Evolutionary conservation across 2,888 invertebrate species (phyloP).

Genomic region (Cephus runcator): DNA sequence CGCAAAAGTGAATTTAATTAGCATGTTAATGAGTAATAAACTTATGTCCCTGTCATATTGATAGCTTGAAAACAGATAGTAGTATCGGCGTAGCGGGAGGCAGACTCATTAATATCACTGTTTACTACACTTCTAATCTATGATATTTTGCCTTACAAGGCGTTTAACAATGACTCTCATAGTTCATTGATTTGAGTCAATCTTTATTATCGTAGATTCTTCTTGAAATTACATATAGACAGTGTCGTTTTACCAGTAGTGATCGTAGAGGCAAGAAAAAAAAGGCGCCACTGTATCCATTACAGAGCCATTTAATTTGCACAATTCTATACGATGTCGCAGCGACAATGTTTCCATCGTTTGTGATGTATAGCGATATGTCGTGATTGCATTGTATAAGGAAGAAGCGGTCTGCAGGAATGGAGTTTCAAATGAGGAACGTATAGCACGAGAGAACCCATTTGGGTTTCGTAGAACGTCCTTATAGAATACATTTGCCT

Average conservation of each 20-base stretch:
- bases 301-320: neutral
- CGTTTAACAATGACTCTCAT: constrained; percentile 36
- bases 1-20: constrained; percentile 54
- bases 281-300: neutral
- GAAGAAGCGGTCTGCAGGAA: neutral
- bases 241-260: neutral
- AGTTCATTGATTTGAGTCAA: constrained; percentile 44
- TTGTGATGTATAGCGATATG: neutral
- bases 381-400: neutral
- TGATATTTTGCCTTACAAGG: constrained; percentile 26
- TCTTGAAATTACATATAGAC: neutral
- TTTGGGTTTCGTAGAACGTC: neutral
- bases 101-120: constrained; percentile 55
- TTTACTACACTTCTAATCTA: constrained; percentile 51
- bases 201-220: constrained; percentile 10
- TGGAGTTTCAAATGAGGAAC: neutral
- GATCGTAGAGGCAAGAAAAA: neutral
- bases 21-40: constrained; percentile 59
- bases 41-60: constrained; percentile 44
- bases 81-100: constrained; percentile 39
- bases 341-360: neutral
- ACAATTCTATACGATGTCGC: neutral
- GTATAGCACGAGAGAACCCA: neutral
- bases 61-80: constrained; percentile 39
- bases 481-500: neutral